Base-by-base conservation (phyloP, 2,888 invertebrate species). In the Andrena hattorfiana region DNA sequence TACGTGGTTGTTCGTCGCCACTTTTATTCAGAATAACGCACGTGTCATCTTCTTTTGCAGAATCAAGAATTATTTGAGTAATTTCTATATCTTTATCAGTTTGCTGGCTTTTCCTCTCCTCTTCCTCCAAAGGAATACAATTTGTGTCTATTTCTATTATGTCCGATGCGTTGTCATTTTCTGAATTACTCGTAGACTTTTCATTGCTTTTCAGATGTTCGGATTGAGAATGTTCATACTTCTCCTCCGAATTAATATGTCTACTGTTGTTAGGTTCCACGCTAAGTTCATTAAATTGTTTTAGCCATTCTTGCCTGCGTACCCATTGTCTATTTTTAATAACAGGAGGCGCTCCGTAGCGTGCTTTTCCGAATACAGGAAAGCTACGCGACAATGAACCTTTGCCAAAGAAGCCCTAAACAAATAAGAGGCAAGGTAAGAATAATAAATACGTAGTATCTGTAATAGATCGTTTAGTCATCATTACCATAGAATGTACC, bases 381-480 rank as follows among this genome's bases (percentile, higher is more conserved):
- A 94, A 94, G 28, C 95, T 95, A 51, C 96, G 95, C 0, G 97
- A 97, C 56, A 95, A 92, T 7, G 96, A 96, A 0, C 97, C 97
- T 94, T 97, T 97, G 0, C 97, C 97, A 94, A 97, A 97, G 92
- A 95, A 97, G 0, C 97, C 97, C 94, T 94, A 63, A 4, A 26
- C 6, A 56, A 20, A 76, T 49, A 63, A 56, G 54, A 64, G 72
- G 4, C 62, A 7, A 5, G 6, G 35, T 20, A 35, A 49, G 0
- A 48, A 35, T 76, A 42, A 48, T 35, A 63, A 62, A 6, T 0
- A 64, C 48, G 0, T 20, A 20, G 6, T 13, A 0, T 69, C 20
- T 67, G 48, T 8, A 5, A 30, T 23, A 64, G 23, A 26, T 28
- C 54, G 2, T 16, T 74, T 63, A 60, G 6, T 56, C 10, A 64